Conservation (phyloP, 2,113 vertebrate genomes). For the Silurus asotus region DNA sequence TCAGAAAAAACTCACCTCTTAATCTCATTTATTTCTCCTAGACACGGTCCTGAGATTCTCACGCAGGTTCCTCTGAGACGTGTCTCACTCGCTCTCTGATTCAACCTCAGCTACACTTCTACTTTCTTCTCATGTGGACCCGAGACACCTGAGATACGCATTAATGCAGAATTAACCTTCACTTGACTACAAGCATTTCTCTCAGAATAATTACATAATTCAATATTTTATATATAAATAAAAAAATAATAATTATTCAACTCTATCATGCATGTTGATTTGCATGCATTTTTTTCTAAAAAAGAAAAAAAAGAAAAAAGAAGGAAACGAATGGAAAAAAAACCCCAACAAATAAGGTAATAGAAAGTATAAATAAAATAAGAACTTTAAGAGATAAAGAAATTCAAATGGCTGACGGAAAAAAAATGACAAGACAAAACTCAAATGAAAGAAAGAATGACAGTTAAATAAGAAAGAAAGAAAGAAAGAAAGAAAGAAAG, state of each 20-base stretch:
- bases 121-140: not conserved
- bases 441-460: not conserved
- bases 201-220: too few species aligned
- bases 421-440: not conserved
- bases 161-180: too few species aligned
- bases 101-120: not conserved
- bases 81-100: not conserved
- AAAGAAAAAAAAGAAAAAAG: too few species aligned
- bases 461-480: not conserved
- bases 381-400: too few species aligned
- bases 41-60: not conserved
- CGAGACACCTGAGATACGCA: not conserved
- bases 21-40: constrained; percentile 17
- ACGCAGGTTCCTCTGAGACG: not conserved
- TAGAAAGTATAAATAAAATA: too few species aligned
- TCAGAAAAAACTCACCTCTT: not conserved
- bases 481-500: not conserved
- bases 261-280: too few species aligned
- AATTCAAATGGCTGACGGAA: not conserved
- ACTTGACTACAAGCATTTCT: too few species aligned
- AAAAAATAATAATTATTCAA: too few species aligned
- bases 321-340: too few species aligned
- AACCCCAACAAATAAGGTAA: too few species aligned
- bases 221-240: too few species aligned
- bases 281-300: too few species aligned